Base-by-base conservation (phyloP, 2,113 vertebrate species). In the Otocyon megalotis region DNA sequence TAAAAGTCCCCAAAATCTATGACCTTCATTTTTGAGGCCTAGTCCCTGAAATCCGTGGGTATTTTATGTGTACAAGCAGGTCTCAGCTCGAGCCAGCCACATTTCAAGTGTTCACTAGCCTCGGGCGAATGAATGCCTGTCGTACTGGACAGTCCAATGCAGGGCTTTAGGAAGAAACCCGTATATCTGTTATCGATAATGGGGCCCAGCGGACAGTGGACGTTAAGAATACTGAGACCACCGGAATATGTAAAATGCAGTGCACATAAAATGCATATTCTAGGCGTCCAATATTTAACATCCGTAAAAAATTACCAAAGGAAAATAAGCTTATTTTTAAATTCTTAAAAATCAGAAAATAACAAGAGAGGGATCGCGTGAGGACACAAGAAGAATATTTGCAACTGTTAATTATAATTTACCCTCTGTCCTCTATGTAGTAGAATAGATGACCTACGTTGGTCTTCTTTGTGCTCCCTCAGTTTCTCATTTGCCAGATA, bases 361-460 rank as follows among this genome's bases (percentile, higher is more conserved):
- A 58, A 9, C 28, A n/a, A 69, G 65, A 26, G 7, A 17, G n/a
- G 30, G 15, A 6, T 60, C 16, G 26, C 5, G 5, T 53, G 54
- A 22, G 77, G 63, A 50, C 37, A 19, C 15, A 5, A 24, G 13
- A 12, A 24, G 13, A 43, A 3, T 22, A 2, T 67, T 8, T 30
- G 5, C 16, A 1, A 1, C 0, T 54, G 20, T 69, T 5, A 35
- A 14, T 26, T 19, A 0, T 48, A 20, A 32, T 1, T 63, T 35
- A 5, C 20, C n/a, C 43, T 43, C 43, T 43, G 43, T 14, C 4
- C 6, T 12, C 37, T 2, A 3, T 2, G 0, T 8, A 2, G 48
- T 17, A 32, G 65, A 37, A 10, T 0, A 0, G 5, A 28, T 13
- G 28, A 35, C 30, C 43, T 35, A 53, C 4, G 11, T 1, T 32